phyloP scores from a whole-genome alignment of 1,140 invertebrate species.

The Sycophaga agraensis region DNA sequence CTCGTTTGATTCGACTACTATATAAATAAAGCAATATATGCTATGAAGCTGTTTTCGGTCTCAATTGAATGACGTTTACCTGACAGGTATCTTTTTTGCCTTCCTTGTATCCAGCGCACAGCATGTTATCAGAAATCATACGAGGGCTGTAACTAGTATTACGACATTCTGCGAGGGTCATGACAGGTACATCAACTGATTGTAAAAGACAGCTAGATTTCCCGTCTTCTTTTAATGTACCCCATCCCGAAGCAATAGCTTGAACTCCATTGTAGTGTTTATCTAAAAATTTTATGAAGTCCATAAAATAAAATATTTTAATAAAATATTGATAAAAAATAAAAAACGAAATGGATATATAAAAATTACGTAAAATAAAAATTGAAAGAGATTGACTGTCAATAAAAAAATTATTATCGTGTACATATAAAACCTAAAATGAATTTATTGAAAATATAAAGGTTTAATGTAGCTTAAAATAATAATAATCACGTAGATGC shows the following conservation, averaged over 20 bases:
- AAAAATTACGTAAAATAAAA: too few relatives aligned
- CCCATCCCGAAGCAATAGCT: conserved; percentile 82
- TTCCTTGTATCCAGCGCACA: conserved; percentile 79
- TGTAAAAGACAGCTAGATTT: conserved; percentile 78
- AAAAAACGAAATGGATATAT: too few relatives aligned
- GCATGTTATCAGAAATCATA: conserved; percentile 84
- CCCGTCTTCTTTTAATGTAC: conserved; percentile 77
- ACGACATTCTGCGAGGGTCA: conserved; percentile 74
- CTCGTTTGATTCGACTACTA: too few relatives aligned
- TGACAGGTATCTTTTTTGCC: conserved; percentile 84
- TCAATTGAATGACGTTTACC: conserved; percentile 60
- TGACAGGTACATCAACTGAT: conserved; percentile 79
- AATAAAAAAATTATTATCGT: too few relatives aligned
- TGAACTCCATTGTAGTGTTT: conserved; percentile 3
- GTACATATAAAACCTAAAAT: not conserved
- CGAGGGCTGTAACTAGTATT: conserved; percentile 75
- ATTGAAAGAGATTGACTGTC: too few relatives aligned
- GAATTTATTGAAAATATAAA: not conserved
- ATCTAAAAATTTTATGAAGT: not conserved
- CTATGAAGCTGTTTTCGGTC: too few relatives aligned
- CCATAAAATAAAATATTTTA: too few relatives aligned
- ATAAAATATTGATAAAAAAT: too few relatives aligned
- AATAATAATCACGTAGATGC: too few relatives aligned
- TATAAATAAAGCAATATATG: too few relatives aligned
- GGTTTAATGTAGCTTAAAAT: not conserved